phyloP scores from a whole-genome alignment of 2,797 vertebrate species.

The Chloroceryle inda region DNA sequence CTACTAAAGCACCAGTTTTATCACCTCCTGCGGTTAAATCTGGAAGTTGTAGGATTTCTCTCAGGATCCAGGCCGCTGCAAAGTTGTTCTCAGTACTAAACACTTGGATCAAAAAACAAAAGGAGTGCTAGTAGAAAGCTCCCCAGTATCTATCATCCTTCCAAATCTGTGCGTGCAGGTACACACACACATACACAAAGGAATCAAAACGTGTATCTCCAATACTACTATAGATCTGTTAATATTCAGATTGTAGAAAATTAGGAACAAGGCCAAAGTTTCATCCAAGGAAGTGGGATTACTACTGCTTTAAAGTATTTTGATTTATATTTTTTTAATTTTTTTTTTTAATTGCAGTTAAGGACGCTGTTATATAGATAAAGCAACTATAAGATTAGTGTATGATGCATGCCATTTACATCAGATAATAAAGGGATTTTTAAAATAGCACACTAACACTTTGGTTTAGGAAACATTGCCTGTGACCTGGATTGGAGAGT shows the following conservation, averaged over 20 bases:
- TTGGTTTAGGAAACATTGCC: not conserved
- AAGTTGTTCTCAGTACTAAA: not conserved
- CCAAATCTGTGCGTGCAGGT: not conserved
- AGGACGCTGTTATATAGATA: not conserved
- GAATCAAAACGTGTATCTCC: not conserved
- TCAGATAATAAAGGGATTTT: not conserved
- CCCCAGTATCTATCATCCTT: not conserved
- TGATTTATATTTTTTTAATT: not conserved
- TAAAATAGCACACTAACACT: not conserved
- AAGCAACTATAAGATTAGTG: not conserved
- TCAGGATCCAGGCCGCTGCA: not conserved
- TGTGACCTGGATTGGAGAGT: not conserved
- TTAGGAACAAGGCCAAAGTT: not conserved
- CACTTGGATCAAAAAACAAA: not conserved
- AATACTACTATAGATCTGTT: not conserved
- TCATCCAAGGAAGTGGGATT: not conserved
- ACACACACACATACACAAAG: fast-evolving
- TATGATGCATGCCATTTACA: not conserved
- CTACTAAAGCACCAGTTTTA: not conserved
- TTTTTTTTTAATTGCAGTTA: not conserved
- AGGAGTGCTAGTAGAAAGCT: not conserved
- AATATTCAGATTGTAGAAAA: not conserved
- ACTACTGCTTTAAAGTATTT: not conserved
- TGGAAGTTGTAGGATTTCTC: not conserved
- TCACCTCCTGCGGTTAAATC: not conserved